A percentile compares a stretch with the other conserved stretches of the same genome.
Conservation (phyloP, 1,140 invertebrate genomes). For the Drosophila kepulauana region DNA sequence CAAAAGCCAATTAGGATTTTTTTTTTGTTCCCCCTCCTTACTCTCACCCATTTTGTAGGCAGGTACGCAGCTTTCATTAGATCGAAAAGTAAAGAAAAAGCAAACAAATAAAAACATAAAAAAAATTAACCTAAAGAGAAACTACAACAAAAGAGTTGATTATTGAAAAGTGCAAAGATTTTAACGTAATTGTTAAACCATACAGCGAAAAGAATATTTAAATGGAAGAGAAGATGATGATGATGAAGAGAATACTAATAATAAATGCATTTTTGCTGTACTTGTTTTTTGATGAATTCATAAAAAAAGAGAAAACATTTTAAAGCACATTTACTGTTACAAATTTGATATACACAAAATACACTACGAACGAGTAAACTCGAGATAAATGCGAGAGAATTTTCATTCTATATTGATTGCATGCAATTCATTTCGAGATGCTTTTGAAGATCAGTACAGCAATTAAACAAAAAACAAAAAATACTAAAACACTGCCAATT, state of each 20-base stretch:
- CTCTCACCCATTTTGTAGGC: background rate
- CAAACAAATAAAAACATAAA: slow-evolving; percentile 42
- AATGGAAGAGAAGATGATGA: background rate
- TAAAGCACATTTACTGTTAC: slow-evolving; percentile 72
- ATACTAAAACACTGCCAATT: slow-evolving; percentile 68
- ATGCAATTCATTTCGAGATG: slow-evolving; percentile 36
- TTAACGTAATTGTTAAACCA: slow-evolving; percentile 83
- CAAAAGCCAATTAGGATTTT: slow-evolving; percentile 50
- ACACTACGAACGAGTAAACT: slow-evolving; percentile 24
- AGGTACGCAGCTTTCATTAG: slow-evolving; percentile 48
- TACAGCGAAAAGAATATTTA: slow-evolving; percentile 73
- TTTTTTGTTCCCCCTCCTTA: background rate
- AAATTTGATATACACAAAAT: slow-evolving; percentile 23
- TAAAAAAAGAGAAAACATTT: slow-evolving; percentile 53
- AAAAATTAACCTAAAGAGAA: slow-evolving; percentile 52
- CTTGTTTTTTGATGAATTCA: slow-evolving; percentile 66
- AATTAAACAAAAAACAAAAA: slow-evolving; percentile 22
- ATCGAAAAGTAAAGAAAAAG: slow-evolving; percentile 41
- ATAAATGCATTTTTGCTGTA: slow-evolving; percentile 62
- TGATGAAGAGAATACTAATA: slow-evolving; percentile 34
- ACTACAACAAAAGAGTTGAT: slow-evolving; percentile 77
- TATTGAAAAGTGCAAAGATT: slow-evolving; percentile 83
- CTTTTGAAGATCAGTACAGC: slow-evolving; percentile 31
- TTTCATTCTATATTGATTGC: slow-evolving; percentile 47
- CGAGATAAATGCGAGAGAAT: slow-evolving; percentile 5